Evolutionary conservation across 2,797 vertebrate genomes (phyloP).

Genomic region (Strix occidentalis): DNA sequence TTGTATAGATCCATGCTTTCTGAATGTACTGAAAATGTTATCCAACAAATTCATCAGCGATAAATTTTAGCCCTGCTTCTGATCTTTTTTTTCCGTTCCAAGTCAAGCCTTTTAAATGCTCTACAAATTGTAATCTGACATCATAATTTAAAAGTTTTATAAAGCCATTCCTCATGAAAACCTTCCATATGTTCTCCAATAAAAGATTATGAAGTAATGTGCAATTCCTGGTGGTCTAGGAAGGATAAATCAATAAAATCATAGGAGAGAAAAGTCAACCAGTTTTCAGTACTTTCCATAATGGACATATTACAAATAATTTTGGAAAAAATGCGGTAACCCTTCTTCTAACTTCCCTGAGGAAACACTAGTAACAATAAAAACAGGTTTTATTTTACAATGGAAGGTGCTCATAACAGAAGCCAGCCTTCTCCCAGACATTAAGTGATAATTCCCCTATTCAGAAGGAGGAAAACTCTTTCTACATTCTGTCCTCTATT

Average conservation of each 20-base stretch:
- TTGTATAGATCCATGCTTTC: background rate
- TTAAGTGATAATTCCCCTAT: background rate
- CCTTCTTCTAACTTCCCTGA: background rate
- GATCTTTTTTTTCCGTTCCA: background rate
- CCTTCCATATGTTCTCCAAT: background rate
- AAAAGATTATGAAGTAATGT: background rate
- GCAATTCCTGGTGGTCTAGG: background rate
- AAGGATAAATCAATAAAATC: background rate
- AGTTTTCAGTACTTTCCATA: background rate
- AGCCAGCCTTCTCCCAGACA: background rate
- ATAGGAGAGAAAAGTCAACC: background rate
- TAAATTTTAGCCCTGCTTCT: background rate
- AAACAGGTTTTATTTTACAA: background rate
- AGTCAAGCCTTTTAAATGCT: background rate
- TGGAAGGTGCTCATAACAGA: background rate
- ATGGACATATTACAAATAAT: background rate
- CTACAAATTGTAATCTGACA: background rate
- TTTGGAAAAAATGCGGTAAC: background rate
- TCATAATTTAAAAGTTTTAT: background rate
- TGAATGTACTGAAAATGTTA: background rate
- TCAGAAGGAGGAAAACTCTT: background rate
- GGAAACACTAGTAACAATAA: background rate
- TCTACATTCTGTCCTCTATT: background rate
- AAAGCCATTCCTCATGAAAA: background rate
- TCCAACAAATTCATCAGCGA: background rate